These are phyloP conservation scores for Phalacrocorax pelagicus DNA, from an alignment of 2,113 vertebrate species.

Conservation along the genomic window DNA sequence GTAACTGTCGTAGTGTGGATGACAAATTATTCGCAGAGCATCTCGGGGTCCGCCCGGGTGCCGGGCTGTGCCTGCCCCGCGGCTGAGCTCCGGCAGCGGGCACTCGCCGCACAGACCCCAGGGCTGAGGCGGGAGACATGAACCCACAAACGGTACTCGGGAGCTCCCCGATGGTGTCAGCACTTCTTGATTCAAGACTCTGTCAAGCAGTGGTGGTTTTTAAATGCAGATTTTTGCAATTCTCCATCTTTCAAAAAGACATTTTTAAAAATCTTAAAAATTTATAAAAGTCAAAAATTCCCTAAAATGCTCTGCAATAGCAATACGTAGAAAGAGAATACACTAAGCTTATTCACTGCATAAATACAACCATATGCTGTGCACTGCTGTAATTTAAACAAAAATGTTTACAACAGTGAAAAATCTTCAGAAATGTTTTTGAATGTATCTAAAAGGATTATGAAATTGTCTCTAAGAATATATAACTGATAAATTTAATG, in stretches of 20 bases:
- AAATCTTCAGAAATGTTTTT: background rate
- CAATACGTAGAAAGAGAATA: background rate
- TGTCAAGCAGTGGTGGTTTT: accelerated
- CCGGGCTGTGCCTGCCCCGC: background rate
- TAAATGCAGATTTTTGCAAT: background rate
- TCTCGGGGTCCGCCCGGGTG: background rate
- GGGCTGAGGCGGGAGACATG: background rate
- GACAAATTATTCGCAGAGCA: background rate
- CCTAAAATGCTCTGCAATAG: background rate
- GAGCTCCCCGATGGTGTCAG: accelerated
- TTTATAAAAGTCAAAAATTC: background rate
- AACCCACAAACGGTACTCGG: background rate
- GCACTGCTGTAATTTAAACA: background rate
- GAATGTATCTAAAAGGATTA: background rate
- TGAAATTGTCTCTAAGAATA: background rate
- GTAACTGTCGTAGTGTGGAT: background rate
- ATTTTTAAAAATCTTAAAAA: background rate
- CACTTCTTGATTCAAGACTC: background rate
- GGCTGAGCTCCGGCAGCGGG: background rate
- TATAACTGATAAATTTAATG: background rate
- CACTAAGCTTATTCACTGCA: background rate
- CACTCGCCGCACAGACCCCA: background rate
- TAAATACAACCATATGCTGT: background rate
- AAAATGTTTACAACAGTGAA: background rate
- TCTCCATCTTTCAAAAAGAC: background rate